Evolutionary conservation across 2,888 invertebrate species (phyloP), one percentile per base, ranked within the genome.

Genomic region (Mamestra brassicae): DNA sequence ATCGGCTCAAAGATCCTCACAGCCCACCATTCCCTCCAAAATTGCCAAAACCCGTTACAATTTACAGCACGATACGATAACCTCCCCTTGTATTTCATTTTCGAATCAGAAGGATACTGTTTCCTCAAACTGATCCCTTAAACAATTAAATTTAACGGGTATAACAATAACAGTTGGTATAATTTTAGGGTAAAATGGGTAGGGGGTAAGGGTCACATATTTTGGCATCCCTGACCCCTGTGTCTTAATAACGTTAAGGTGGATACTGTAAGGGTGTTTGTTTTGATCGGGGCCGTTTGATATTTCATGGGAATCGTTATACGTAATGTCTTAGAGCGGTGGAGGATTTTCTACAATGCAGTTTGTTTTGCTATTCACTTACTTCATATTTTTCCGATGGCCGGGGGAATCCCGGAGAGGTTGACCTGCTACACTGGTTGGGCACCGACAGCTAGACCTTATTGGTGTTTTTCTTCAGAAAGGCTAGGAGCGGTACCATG

Each of bases 71-170:
- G 47, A 66, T 52, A 71, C 57, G 65, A 80, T 80, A 87, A 71
- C 66, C 62, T 61, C 54, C 71, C 64, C 34, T 36, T 69, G 74
- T 85, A 80, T 76, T 76, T 80, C 87, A 76, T 76, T 86, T 75
- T 75, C 78, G 67, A 87, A 87, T 85, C 87, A 75, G 74, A 71
- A 58, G 71, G 81, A 76, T 70, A 69, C 81, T 36, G 62, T 76
- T 76, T 82, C 78, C 78, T 78, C 76, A 67, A 68, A 79, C 79
- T 61, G 81, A 84, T 80, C 80, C 82, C 67, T 67, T 54, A 72
- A 74, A 86, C 87, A 85, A 87, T 88, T 88, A 87, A 88, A 82
- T 88, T 87, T 87, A 83, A 88, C 86, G 83, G 82, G 73, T 85
- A 81, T 86, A 87, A 83, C 83, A 87, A 87, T 89, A 83, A 85